A percentile compares a stretch with the other conserved stretches of the same genome.
Conservation (phyloP, 2,113 vertebrate genomes). For the Mormoops blainvillei region DNA sequence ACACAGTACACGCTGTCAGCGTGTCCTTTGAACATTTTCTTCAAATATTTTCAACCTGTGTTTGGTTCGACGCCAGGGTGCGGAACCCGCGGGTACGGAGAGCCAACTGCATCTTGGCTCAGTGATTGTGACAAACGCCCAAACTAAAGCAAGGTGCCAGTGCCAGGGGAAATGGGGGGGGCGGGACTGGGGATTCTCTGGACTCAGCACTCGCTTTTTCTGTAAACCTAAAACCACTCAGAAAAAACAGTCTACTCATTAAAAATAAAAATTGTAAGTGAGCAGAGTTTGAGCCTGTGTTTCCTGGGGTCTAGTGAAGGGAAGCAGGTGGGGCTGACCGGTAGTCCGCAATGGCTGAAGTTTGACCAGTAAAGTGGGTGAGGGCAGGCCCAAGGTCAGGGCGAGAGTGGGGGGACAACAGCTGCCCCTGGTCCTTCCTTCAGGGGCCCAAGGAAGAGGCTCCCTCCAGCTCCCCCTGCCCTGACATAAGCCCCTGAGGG, state of each 20-base stretch:
- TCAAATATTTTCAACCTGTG: not conserved
- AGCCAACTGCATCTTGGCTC: rapidly evolving
- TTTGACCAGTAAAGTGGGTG: not conserved
- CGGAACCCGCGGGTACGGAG: not conserved
- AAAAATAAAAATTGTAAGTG: not conserved
- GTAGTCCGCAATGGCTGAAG: rapidly evolving
- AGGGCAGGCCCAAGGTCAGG: no score
- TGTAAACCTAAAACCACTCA: not conserved
- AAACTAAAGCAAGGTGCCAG: rapidly evolving
- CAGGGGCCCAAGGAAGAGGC: no score
- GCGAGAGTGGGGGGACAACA: rapidly evolving
- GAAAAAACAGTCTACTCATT: not conserved
- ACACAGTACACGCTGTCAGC: not conserved
- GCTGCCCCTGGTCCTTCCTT: not conserved
- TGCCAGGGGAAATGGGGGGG: rapidly evolving
- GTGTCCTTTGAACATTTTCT: no score
- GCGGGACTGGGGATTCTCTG: rapidly evolving
- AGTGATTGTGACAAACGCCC: rapidly evolving
- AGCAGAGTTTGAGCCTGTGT: not conserved
- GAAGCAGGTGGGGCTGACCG: not conserved
- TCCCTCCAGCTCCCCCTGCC: not conserved
- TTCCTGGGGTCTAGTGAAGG: not conserved
- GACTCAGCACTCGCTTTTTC: not conserved
- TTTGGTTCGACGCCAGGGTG: not conserved
- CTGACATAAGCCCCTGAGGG: not conserved